phyloP scores from a whole-genome alignment of 1,140 invertebrate species.

The Danaus plexippus region DNA sequence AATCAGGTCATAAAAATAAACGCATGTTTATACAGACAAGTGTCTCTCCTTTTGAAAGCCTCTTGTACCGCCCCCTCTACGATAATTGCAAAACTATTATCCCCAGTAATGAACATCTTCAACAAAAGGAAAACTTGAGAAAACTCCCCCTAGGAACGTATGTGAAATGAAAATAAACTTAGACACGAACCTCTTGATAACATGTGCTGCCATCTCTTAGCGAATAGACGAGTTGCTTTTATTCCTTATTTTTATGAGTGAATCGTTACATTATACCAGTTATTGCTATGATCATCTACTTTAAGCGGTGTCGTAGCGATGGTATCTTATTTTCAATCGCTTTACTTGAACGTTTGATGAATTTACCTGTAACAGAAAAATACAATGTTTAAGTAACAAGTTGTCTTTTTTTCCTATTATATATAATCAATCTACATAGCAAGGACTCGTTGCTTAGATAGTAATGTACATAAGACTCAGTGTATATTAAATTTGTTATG shows the following conservation, averaged over 20 bases:
- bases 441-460: too few relatives aligned
- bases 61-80: conserved; percentile 52
- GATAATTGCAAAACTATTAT: conserved; percentile 50
- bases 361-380: conserved; percentile 23
- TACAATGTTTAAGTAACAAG: background rate
- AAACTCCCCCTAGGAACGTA: conserved; percentile 41
- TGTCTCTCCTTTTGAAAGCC: background rate
- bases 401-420: background rate
- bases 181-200: conserved; percentile 23
- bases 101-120: conserved; percentile 36
- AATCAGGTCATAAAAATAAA: too few relatives aligned
- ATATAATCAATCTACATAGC: background rate
- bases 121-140: conserved; percentile 46
- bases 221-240: conserved; percentile 45
- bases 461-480: too few relatives aligned
- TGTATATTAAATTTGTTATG: too few relatives aligned
- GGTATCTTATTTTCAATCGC: conserved; percentile 12
- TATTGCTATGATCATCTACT: conserved; percentile 12
- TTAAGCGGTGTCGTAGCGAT: conserved; percentile 9
- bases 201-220: conserved; percentile 50
- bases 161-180: conserved; percentile 18
- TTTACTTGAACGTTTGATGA: background rate
- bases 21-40: too few relatives aligned
- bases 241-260: conserved; percentile 36
- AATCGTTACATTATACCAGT: conserved; percentile 18